These are phyloP conservation scores for Microplitis mediator DNA, from an alignment of 1,140 invertebrate species.

Conservation along the genomic window DNA sequence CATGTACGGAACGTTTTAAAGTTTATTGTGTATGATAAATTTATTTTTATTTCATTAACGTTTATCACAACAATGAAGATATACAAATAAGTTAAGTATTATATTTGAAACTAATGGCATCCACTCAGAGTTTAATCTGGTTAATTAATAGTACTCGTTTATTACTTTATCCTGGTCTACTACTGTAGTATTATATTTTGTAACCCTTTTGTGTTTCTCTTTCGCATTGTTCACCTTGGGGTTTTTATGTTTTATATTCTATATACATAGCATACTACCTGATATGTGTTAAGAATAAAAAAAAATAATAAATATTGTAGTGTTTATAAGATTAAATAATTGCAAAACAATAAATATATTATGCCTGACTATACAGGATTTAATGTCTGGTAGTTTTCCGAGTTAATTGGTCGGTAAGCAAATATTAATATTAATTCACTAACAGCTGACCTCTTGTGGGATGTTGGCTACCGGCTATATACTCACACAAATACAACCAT, in stretches of 20 bases:
- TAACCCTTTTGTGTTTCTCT: conserved; percentile 1
- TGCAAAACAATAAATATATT: not conserved
- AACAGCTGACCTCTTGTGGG: no score
- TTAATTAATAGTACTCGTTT: conserved; percentile 55
- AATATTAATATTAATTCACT: no score
- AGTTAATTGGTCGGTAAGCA: no score
- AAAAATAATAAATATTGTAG: not conserved
- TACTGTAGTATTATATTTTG: conserved; percentile 45
- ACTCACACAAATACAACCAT: no score
- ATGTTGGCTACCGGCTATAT: no score
- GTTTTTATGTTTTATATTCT: not conserved
- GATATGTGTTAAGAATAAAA: not conserved
- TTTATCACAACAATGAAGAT: not conserved
- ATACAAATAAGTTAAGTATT: not conserved
- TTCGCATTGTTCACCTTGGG: not conserved
- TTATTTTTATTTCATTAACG: no score
- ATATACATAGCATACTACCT: not conserved
- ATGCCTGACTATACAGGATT: no score
- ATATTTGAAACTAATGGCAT: conserved; percentile 40
- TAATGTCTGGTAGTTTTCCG: no score
- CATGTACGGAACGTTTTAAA: no score
- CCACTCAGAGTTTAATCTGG: conserved; percentile 54
- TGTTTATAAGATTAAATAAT: not conserved
- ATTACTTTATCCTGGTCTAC: conserved; percentile 38
- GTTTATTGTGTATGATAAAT: no score